Percentiles rank a stretch among this genome's conserved stretches.
phyloP scores from a whole-genome alignment of 2,888 invertebrate genomes.

The Drosophila eohydei region DNA sequence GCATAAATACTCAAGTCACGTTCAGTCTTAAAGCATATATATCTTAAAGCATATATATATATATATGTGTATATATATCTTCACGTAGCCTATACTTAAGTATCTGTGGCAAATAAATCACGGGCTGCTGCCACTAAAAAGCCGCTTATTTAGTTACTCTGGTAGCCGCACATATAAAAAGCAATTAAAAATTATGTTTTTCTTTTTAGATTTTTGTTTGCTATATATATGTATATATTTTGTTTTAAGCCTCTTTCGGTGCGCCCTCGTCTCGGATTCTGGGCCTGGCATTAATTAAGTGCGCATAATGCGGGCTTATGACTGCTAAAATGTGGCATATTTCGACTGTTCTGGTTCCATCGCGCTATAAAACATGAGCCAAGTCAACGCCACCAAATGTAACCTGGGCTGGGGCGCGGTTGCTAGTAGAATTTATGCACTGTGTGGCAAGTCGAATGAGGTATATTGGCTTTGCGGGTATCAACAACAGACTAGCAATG shows the following conservation, averaged over 20 bases:
- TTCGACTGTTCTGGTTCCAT: conserved; percentile 49
- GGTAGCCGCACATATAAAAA: conserved; percentile 57
- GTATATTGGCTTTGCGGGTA: conserved; percentile 1
- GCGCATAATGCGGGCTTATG: conserved; percentile 80
- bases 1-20: conserved; percentile 51
- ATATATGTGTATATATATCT: not conserved
- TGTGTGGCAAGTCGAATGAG: not conserved
- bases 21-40: conserved; percentile 10
- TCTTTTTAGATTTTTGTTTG: conserved; percentile 23
- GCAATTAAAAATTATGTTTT: conserved; percentile 74
- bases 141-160: conserved; percentile 55
- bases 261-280: conserved; percentile 35
- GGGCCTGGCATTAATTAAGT: conserved; percentile 72
- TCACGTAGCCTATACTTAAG: conserved; percentile 16
- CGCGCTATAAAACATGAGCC: conserved; percentile 46
- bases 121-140: conserved; percentile 34
- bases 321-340: conserved; percentile 76
- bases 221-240: not conserved
- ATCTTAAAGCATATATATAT: no score
- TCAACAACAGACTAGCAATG: no score
- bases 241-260: conserved; percentile 35
- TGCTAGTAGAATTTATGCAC: conserved; percentile 42
- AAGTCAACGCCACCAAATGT: conserved; percentile 35
- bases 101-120: conserved; percentile 48
- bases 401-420: conserved; percentile 51